Evolutionary conservation across 2,888 invertebrate genomes (phyloP), one percentile per base, ranked within the genome.

Genomic region (Diachrysia chrysitis): DNA sequence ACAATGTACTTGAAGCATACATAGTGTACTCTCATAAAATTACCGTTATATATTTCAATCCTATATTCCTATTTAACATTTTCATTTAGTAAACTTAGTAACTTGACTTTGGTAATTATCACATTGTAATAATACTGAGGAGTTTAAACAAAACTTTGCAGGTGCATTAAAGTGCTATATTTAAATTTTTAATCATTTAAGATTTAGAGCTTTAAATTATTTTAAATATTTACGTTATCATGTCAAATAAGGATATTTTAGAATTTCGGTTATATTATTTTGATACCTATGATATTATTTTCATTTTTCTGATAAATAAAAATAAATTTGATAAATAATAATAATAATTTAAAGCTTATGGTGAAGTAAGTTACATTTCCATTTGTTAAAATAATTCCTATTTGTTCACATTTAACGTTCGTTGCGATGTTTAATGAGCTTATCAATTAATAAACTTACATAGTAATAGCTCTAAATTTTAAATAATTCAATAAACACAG

Each of bases 61-160:
- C n/a, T 3, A 3, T 21, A 57, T 16, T 0, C 23, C 25, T 58
- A 17, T 23, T 42, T 0, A 71, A 59, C 53, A 32, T 32, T 16
- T 16, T 9, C 3, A 58, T 37, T 42, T 29, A 7, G 16, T 16
- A n/a, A n/a, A n/a, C n/a, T n/a, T n/a, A n/a, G n/a, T n/a, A n/a
- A n/a, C n/a, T 59, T 37, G 23, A 55, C 16, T n/a, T 29, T 46
- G 32, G 3, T 25, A 42, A 23, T 54, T 67, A 66, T 62, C 55
- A 62, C 51, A 55, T 63, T 42, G 4, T 57, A 51, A 51, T 19
- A 51, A 62, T 23, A 63, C 29, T n/a, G 63, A 57, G 21, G 51
- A 21, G n/a, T n/a, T 5, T 19, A 10, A 19, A 59, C 10, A 59
- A 51, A 51, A 29, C 16, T 0, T 59, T 59, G 53, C 37, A 48